Percentiles rank a stretch among this genome's conserved stretches.
Conservation (phyloP, 2,888 invertebrate genomes). For the Embidobia sp. region DNA sequence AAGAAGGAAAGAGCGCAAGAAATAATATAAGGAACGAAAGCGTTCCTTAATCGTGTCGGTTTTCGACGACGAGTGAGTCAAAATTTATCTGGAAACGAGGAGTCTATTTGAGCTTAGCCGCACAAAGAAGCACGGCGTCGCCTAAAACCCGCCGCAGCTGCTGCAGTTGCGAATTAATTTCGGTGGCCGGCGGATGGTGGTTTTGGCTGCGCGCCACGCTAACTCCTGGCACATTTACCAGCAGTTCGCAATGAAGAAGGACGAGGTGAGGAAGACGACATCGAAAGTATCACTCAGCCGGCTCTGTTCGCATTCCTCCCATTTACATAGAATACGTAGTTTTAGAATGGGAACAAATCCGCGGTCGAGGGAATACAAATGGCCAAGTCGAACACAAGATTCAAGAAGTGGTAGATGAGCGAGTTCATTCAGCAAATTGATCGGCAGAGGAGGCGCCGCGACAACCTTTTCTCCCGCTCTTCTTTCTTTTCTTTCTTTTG, state of each 20-base stretch:
- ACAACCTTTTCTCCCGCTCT: no score
- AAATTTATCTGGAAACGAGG: constrained; percentile 40
- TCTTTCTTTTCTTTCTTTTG: no score
- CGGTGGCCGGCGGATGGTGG: constrained; percentile 67
- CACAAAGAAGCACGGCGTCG: constrained; percentile 63
- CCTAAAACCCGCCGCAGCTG: constrained; percentile 55
- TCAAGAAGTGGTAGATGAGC: constrained; percentile 20
- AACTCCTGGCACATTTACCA: constrained; percentile 60
- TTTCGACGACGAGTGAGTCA: constrained; percentile 41
- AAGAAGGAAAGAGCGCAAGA: no score
- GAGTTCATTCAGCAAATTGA: constrained; percentile 20
- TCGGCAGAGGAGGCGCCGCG: neutral
- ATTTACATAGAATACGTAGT: constrained; percentile 56
- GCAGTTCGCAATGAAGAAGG: constrained; percentile 40
- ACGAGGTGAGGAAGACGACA: constrained; percentile 47
- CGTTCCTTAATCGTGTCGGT: constrained; percentile 17
- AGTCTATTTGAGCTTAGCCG: constrained; percentile 66
- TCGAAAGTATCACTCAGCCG: constrained; percentile 54
- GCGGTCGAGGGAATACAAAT: constrained; percentile 32
- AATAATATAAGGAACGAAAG: constrained; percentile 6
- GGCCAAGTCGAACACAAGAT: constrained; percentile 10
- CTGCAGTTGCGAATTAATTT: constrained; percentile 68
- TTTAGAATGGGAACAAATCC: constrained; percentile 50
- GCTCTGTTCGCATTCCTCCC: constrained; percentile 45
- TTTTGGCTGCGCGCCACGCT: constrained; percentile 70